Evolutionary conservation across 2,888 invertebrate species (phyloP).

Genomic region (Hirtodrosophila duncani): DNA sequence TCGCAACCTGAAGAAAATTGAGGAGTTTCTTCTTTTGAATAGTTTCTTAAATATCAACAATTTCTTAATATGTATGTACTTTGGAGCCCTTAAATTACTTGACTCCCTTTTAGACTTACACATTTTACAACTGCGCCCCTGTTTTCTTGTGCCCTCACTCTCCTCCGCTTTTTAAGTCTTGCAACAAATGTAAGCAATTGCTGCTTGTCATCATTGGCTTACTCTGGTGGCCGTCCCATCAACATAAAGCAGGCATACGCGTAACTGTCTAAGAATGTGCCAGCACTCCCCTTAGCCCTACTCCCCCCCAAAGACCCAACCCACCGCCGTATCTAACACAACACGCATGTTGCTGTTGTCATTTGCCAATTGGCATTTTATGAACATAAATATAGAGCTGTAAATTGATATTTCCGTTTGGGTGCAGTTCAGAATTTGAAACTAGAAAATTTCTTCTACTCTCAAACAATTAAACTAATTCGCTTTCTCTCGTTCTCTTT

Average conservation of each 20-base stretch:
- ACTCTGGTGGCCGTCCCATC: conserved; percentile 25
- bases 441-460: conserved; percentile 7
- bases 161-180: conserved; percentile 32
- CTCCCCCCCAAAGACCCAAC: neutral
- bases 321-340: conserved; percentile 1
- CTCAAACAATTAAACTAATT: conserved; percentile 43
- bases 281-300: conserved; percentile 6
- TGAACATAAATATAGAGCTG: conserved; percentile 5
- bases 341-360: conserved; percentile 41
- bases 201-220: conserved; percentile 24
- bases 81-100: too few species aligned
- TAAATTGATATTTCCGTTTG: conserved; percentile 60
- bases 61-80: too few species aligned
- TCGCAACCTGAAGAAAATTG: too few species aligned
- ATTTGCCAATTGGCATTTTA: conserved; percentile 52
- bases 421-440: conserved; percentile 24
- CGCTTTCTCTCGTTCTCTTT: conserved; percentile 15
- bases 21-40: too few species aligned
- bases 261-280: too few species aligned
- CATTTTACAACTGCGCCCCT: neutral
- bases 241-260: conserved; percentile 4
- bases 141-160: conserved; percentile 11
- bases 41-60: too few species aligned
- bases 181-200: conserved; percentile 46
- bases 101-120: too few species aligned